Evolutionary conservation across 2,113 vertebrate species (phyloP), one percentile per base, ranked within the genome.

Genomic region (Sturnira hondurensis): DNA sequence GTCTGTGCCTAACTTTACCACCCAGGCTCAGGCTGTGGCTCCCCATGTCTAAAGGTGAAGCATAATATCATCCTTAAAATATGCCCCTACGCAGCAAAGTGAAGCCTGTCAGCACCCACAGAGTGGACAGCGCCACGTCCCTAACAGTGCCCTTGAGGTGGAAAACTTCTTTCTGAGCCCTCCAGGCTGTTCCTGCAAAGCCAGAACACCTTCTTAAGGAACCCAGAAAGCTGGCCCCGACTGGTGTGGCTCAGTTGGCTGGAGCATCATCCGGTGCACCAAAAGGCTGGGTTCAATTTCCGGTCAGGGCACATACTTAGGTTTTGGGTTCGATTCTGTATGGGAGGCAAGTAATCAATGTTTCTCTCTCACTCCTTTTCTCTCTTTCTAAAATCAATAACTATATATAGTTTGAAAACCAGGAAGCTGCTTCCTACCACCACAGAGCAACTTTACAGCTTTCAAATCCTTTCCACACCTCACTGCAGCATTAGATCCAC

Each of bases 91-190:
- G 10, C 54, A 91, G 83, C 77, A 58, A 94, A 95, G 47, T 5
- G 68, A 83, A 28, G 50, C 15, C 33, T 16, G 68, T 97, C 97
- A 97, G 97, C 97, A 97, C 97, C 89, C 56, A 71, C 0, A 0
- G 20, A 11, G 78, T 97, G 97, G 97, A 97, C 97, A 97, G 97
- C 97, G 89, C 97, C 97, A 19, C 74, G 65, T 58, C n/a, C 36
- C 65, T 71, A 58, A 38, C 33, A 3, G 19, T 1, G 36, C 52
- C 67, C 73, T 19, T 7, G 50, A 82, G 71, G 54, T 47, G 9
- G 71, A 70, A 22, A 86, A 91, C 61, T 58, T 52, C 52, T 28
- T 36, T 31, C 41, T 9, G 7, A 0, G 5, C 33, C 50, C 80
- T 54, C 7, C 26, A 26, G 50, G 70, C 24, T 65, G n/a, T 36